Base-by-base conservation (phyloP, 1,140 invertebrate genomes). In the Hylaeus volcanicus region DNA sequence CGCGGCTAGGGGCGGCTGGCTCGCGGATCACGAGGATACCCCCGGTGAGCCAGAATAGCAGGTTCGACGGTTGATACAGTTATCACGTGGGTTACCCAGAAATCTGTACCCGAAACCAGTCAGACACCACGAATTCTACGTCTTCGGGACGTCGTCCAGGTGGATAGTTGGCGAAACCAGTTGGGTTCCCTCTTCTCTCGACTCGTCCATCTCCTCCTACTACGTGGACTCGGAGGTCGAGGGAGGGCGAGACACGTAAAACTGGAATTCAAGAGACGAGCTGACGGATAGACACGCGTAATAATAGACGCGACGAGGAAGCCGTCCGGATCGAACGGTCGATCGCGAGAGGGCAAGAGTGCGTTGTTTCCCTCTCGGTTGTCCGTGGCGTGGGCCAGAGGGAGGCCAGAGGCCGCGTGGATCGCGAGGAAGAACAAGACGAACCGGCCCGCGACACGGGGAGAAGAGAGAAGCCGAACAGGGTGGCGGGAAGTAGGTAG, bases 251-350 rank as follows among this genome's bases (percentile, higher is more conserved):
- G 81, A 75, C 88, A 76, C 86, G 89, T 87, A 86, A 91, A 92
- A 92, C 91, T 92, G 91, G 91, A 92, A 92, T 92, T 88, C 86
- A 88, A 84, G 84, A 84, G 84, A 78, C 83, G 75, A 41, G 53
- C 82, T 85, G 86, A 87, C 85, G 78, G 84, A 91, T 86, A 86
- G 89, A 90, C 90, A 91, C 89, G 91, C 92, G 90, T 90, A 91
- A 91, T 91, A 91, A 92, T 92, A 91, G 90, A 91, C 88, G 89
- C 85, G 88, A 89, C 85, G 84, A 88, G 86, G 87, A 89, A 89
- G 87, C 74, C 53, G 79, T 66, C 77, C 79, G 83, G 88, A 84
- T 2, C 9, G 51, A 9, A 51, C 2, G 51, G 9, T 9, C 86
- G 82, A 86, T 86, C 85, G 83, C 76, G 68, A 51, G 58, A 15